Base-by-base conservation (phyloP, 2,113 vertebrate genomes). In the Andinoacara biseriatus region DNA sequence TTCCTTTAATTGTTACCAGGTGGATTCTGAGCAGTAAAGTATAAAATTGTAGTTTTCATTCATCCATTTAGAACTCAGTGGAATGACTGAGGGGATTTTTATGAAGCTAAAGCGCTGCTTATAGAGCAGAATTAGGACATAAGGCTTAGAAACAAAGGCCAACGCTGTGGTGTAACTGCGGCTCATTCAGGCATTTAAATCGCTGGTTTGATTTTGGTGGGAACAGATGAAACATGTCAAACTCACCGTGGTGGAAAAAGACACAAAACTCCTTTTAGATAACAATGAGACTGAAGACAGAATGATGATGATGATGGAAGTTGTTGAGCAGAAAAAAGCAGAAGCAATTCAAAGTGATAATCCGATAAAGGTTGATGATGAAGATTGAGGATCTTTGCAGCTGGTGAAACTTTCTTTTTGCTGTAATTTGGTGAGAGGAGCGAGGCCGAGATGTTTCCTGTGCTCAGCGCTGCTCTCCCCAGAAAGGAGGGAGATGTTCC, bases 401-500 rank as follows among this genome's bases (percentile, higher is more conserved):
- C 29, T 75, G 67, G 69, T 20, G 78, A 11, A 61, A 29, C 3
- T 6, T 31, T 65, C 24, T 14, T 52, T 54, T 46, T 0, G 0
- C 2, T 61, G 22, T 57, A 31, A 6, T 75, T 52, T 52, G 52
- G 75, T 74, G 65, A 54, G 46, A 33, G 10, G 46, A 86, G 56
- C 76, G 76, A 86, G 76, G 78, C 11, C 1, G 81, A 80, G 74
- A 82, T 76, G 84, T 76, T 85, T 35, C 74, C 83, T 67, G 86
- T 87, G 74, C 78, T 88, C 84, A 82, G 22, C 87, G 63, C 57
- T 49, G 38, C 76, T 82, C 85, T 86, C 62, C 78, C 81, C 43
- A 86, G 84, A 18, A 87, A 92, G 85, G 69, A 92, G 75, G 74
- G 82, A 82, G 90, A 90, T 72, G 75, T 40, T 90, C 83, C 69